Evolutionary conservation across 2,797 vertebrate genomes (phyloP), one percentile per base, ranked within the genome.

Genomic region (Morelia viridis): DNA sequence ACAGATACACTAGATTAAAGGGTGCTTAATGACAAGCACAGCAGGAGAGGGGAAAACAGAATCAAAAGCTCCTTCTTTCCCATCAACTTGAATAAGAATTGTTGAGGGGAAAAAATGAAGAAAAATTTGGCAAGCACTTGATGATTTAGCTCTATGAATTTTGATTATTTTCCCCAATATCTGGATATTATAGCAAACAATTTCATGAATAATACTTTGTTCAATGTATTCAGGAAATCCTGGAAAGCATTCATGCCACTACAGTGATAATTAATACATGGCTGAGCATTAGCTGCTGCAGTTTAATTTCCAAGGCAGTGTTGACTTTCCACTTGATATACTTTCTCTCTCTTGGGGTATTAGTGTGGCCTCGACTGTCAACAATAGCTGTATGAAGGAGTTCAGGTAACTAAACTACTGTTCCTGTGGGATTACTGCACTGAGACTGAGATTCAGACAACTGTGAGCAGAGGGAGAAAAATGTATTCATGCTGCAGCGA

Each of bases 261-360:
- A 76, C 64, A 92, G 35, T 90, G 58, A 93, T 91, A 89, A 87
- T 65, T 93, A 95, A 86, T 1, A 65, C 94, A 87, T 90, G 89
- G 57, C 11, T 41, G 68, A 92, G 93, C 93, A 87, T 87, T 90
- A 86, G 56, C 28, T 89, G 64, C 53, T 91, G 60, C 0, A 5
- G 80, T 89, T 95, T 91, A 56, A 88, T 91, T 83, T 85, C 61
- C 89, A 88, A 88, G 93, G 86, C 62, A 68, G 7, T 90, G 90
- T 80, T 57, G 89, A 89, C 62, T 94, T 92, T 57, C 35, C 28
- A 64, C 22, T 57, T 84, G 57, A 83, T 88, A 31, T 71, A 7
- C 41, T 95, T 64, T 85, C 35, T 88, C 88, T 93, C 90, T 93
- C 88, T 92, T 92, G 93, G 94, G 93, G 4, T 12, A 86, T 76